A percentile compares a stretch with the other conserved stretches of the same genome.
phyloP scores from a whole-genome alignment of 2,888 invertebrate species.

The Apocheima hispidaria region DNA sequence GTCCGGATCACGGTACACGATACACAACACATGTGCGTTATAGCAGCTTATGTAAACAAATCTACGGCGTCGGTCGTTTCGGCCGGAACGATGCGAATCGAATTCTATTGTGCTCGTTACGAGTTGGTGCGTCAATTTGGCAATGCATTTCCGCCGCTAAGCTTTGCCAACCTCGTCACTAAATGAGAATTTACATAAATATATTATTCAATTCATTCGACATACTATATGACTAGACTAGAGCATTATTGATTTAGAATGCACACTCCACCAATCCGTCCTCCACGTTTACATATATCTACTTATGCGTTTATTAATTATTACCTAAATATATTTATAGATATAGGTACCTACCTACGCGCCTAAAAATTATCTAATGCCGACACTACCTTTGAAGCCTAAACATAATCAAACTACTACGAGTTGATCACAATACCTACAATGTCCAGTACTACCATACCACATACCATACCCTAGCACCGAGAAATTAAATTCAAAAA shows the following conservation, averaged over 20 bases:
- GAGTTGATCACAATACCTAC: no score
- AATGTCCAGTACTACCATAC: no score
- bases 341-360: no score
- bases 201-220: background rate
- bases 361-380: no score
- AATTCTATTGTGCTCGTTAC: constrained; percentile 25
- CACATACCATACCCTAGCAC: no score
- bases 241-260: background rate
- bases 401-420: no score
- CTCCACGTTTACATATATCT: background rate
- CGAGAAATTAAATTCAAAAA: no score
- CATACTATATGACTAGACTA: background rate
- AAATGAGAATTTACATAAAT: constrained; percentile 7
- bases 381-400: no score
- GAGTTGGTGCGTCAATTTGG: constrained; percentile 14
- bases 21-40: constrained; percentile 26
- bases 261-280: constrained; percentile 5
- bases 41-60: constrained; percentile 36
- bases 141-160: constrained; percentile 16
- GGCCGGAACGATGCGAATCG: constrained; percentile 15
- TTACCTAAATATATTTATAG: no score
- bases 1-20: constrained; percentile 20
- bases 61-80: constrained; percentile 12
- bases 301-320: constrained; percentile 46
- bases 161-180: constrained; percentile 6